Conservation (phyloP, 35 echinoderm and acorn worm genomes). For the Stichopus chloronotus region DNA sequence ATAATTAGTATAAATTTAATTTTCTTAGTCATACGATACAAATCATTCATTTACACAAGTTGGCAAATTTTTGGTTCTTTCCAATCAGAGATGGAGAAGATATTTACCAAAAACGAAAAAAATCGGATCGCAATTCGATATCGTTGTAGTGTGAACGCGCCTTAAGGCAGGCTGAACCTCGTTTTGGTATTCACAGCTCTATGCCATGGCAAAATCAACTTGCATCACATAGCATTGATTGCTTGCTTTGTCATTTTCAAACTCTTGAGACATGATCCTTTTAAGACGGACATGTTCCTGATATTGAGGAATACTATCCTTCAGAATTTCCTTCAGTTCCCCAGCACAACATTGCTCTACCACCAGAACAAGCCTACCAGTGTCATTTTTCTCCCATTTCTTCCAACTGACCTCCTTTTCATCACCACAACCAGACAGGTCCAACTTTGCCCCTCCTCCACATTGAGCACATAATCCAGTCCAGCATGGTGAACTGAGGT, state of each 20-base stretch:
- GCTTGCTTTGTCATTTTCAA: conserved; percentile 11
- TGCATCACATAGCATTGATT: conserved; percentile 12
- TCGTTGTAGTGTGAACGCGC: too few relatives aligned
- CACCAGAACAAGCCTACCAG: neutral
- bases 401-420: neutral
- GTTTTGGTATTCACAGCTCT: conserved; percentile 73
- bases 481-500: neutral
- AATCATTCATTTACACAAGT: too few relatives aligned
- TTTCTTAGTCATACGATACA: too few relatives aligned
- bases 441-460: neutral
- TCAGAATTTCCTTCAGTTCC: conserved; percentile 10
- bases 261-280: neutral
- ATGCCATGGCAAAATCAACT: conserved; percentile 69
- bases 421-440: neutral
- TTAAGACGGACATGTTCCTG: conserved; percentile 8
- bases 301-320: neutral
- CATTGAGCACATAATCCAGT: neutral
- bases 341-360: neutral
- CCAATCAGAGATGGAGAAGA: too few relatives aligned
- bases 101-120: too few relatives aligned
- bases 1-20: too few relatives aligned
- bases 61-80: too few relatives aligned
- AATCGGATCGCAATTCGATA: too few relatives aligned
- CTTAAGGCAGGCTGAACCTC: conserved; percentile 68
- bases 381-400: neutral